Conservation (phyloP, 2,797 vertebrate genomes). For the Falco rusticolus region DNA sequence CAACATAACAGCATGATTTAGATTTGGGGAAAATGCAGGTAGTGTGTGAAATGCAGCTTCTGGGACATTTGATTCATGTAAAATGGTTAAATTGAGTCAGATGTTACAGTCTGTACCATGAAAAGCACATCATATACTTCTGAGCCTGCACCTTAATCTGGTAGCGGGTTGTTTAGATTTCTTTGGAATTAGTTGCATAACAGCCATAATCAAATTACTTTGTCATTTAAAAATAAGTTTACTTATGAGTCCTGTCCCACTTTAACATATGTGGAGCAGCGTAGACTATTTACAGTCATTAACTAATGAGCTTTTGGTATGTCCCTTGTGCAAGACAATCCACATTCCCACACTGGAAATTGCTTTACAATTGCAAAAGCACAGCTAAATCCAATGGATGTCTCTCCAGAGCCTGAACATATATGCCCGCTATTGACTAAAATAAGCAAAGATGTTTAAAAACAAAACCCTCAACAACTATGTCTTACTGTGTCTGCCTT, state of each 20-base stretch:
- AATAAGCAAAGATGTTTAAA: background rate
- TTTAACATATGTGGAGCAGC: slow-evolving; percentile 9
- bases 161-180: background rate
- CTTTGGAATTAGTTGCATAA: slow-evolving; percentile 27
- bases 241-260: slow-evolving; percentile 24
- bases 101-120: background rate
- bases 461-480: background rate
- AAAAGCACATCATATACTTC: background rate
- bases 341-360: slow-evolving; percentile 22
- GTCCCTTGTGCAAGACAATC: slow-evolving; percentile 34
- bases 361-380: slow-evolving; percentile 28
- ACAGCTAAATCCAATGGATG: background rate
- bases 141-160: background rate
- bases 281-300: slow-evolving; percentile 8
- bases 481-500: background rate
- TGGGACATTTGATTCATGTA: background rate
- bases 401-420: background rate
- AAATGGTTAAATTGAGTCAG: background rate
- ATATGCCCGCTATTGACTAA: background rate
- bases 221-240: slow-evolving; percentile 41
- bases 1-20: background rate
- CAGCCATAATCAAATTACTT: slow-evolving; percentile 40
- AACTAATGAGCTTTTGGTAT: slow-evolving; percentile 24
- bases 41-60: background rate
- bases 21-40: background rate